Base-by-base conservation (phyloP, 2,797 vertebrate genomes). In the Clarias pachynema region DNA sequence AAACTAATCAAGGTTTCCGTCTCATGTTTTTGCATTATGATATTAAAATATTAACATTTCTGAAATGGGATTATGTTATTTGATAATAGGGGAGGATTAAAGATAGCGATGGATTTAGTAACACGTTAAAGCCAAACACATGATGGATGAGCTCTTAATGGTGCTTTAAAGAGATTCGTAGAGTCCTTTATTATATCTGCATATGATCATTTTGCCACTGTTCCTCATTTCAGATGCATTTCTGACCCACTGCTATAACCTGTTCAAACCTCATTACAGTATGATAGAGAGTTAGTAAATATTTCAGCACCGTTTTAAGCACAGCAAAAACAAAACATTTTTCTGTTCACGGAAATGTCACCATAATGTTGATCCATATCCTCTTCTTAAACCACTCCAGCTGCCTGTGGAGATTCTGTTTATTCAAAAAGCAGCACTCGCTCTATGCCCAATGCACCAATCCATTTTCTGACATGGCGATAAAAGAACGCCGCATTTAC, bases 391-490 rank as follows among this genome's bases (percentile, higher is more conserved):
- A 72, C 68, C 72, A 18, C 49, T 86, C 90, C 94, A 94, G 92
- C 86, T 88, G 63, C 91, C 85, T 91, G 60, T 68, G 34, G 69
- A 73, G 34, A 65, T 93, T 89, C 89, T 62, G 75, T 90, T 94
- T 97, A 96, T 96, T 95, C 74, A 95, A 66, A 66, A 68, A 68
- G 44, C 79, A 65, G 10, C 24, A 9, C n/a, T 80, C 24, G 95
- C 91, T 93, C 96, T 96, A 96, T 97, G 96, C 96, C 96, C 96
- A 97, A 96, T 97, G 97, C 97, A 97, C 97, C 97, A 96, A 97
- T 96, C 95, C 90, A 97, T 96, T 99, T 98, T 98, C 97, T 98
- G 97, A 98, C 97, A 95, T 97, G 97, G 96, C 97, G 98, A 98
- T 98, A 98, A 79, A n/a, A 97, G 91, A 94, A 97, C 62, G 1